These are phyloP conservation scores for Toxotes jaculatrix DNA, from an alignment of 2,113 vertebrate species.

Conservation along the genomic window DNA sequence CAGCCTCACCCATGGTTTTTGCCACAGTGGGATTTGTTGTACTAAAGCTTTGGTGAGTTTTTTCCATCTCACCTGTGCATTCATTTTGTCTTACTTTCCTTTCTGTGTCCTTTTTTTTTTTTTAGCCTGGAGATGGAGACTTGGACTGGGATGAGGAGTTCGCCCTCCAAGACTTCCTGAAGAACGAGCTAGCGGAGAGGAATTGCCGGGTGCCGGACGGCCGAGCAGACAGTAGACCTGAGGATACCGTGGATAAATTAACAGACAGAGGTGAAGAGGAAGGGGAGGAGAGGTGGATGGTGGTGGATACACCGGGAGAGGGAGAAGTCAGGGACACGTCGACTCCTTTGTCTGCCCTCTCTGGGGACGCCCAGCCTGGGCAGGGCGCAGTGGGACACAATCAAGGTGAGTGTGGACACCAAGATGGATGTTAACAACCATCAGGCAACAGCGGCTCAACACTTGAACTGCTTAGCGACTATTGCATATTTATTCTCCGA, in stretches of 20 bases:
- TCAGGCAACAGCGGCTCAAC: neutral
- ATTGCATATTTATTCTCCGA: neutral
- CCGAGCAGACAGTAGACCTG: neutral
- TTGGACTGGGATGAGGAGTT: slow-evolving; percentile 82
- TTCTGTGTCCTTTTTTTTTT: neutral
- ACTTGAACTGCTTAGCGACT: neutral
- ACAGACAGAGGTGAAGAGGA: slow-evolving; percentile 49
- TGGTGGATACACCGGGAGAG: slow-evolving; percentile 53
- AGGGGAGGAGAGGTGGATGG: slow-evolving; percentile 65
- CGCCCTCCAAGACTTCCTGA: slow-evolving; percentile 74
- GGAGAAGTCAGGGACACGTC: slow-evolving; percentile 66
- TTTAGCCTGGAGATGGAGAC: slow-evolving; percentile 71
- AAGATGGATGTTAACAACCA: neutral
- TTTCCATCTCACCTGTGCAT: neutral
- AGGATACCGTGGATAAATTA: slow-evolving; percentile 17
- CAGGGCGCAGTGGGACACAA: neutral
- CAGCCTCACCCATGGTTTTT: neutral
- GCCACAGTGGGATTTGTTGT: neutral
- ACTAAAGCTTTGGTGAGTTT: neutral
- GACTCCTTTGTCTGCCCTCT: slow-evolving; percentile 49
- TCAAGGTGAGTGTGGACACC: slow-evolving; percentile 52
- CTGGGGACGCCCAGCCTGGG: slow-evolving; percentile 16
- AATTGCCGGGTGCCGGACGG: slow-evolving; percentile 40
- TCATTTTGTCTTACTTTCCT: neutral
- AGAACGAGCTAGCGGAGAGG: slow-evolving; percentile 53